Evolutionary conservation across 2,797 vertebrate species (phyloP).

Genomic region (Anguilla anguilla): DNA sequence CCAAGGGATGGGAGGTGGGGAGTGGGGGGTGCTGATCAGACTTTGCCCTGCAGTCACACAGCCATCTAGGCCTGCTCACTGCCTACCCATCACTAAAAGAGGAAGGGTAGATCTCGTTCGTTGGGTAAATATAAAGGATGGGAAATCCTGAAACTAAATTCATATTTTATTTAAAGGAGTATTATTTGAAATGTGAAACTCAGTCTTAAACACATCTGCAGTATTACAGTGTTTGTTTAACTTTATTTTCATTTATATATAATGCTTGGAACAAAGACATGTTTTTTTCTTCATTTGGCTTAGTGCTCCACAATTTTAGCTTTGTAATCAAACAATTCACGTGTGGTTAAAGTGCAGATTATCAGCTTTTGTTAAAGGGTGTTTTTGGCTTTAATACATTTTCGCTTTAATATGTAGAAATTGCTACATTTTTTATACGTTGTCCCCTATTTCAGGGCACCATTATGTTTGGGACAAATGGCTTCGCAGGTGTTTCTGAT

Average conservation of each 20-base stretch:
- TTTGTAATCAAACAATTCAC: too few relatives aligned
- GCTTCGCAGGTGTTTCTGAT: too few relatives aligned
- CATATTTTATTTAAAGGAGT: neutral
- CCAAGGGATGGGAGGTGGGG: conserved; percentile 52
- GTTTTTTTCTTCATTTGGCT: too few relatives aligned
- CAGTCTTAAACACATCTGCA: conserved; percentile 50
- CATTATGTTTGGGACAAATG: too few relatives aligned
- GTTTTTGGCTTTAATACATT: too few relatives aligned
- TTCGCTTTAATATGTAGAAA: too few relatives aligned
- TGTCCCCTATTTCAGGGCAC: too few relatives aligned
- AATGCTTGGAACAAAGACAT: too few relatives aligned
- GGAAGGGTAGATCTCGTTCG: conserved; percentile 56
- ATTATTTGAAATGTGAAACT: neutral
- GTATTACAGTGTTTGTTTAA: conserved; percentile 40
- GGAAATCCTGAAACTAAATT: neutral
- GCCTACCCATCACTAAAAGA: conserved; percentile 59
- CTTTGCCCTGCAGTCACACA: conserved; percentile 74
- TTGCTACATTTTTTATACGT: too few relatives aligned
- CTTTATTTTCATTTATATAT: neutral
- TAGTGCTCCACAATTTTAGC: too few relatives aligned
- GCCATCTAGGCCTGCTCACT: conserved; percentile 47
- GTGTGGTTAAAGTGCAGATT: too few relatives aligned
- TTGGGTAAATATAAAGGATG: neutral
- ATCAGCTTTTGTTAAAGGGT: too few relatives aligned
- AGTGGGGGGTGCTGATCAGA: conserved; percentile 75